Base-by-base conservation (phyloP, 2,797 vertebrate genomes). In the Chloroceryle amazona region DNA sequence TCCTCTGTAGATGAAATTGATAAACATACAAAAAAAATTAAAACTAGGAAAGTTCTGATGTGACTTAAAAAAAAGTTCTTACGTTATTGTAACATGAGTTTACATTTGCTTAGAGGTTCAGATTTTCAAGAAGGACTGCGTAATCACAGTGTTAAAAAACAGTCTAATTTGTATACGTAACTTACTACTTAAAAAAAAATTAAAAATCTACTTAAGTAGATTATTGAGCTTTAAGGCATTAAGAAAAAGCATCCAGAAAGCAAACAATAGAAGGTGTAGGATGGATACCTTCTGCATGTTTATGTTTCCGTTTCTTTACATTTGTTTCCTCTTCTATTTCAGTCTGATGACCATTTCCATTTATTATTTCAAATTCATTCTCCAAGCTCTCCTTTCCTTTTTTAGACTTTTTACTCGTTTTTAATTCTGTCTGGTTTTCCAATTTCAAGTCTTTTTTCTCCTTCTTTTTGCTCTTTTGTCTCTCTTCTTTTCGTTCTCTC, bases 401-500 rank as follows among this genome's bases (percentile, higher is more conserved):
- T 73, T 93, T 98, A 28, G 75, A 86, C 78, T 98, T 98, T 33
- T 97, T 98, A 20, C 35, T 61, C 86, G 97, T 98, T 75, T 96
- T 97, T 29, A 89, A 71, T 90, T 81, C 93, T 6, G 86, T 16
- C 25, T 95, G 95, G 41, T 90, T 96, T 88, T 98, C 97, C 41
- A 97, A 31, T 41, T 95, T 98, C 33, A 97, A 28, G 25, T 98
- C 96, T 60, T 98, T 98, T 91, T 98, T 98, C 96, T 99, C 98
- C n/a, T 97, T 98, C 82, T 99, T 99, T 75, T 97, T 98, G 23
- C 97, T 98, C 90, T 99, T 98, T 93, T 98, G 98, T 62, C 98
- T 96, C 49, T 98, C 98, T 67, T 98, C 98, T 92, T 98, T 98
- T 76, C 86, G 92, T 61, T 99, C 98, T 57, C 97, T 97, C 75